These are phyloP conservation scores for Megaleporinus macrocephalus DNA, from an alignment of 2,113 vertebrate genomes.

Conservation along the genomic window DNA sequence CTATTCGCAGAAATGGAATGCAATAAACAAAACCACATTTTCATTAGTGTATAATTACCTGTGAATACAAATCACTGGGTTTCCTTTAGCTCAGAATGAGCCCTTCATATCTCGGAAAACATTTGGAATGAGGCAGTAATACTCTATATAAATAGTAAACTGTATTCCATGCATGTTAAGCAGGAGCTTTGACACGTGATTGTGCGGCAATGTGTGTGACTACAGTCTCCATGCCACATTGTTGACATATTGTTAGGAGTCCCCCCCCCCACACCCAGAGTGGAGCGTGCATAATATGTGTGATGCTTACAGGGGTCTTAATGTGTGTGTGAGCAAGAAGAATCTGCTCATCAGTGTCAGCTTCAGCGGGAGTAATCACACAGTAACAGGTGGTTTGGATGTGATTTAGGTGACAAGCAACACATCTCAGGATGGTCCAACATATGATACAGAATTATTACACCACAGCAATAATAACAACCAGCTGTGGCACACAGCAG, in stretches of 20 bases:
- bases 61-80: too few species aligned
- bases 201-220: not conserved
- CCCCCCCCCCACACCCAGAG: too few species aligned
- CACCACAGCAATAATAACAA: not conserved
- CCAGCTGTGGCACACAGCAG: not conserved
- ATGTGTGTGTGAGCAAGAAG: not conserved
- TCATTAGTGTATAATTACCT: too few species aligned
- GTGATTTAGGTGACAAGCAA: not conserved
- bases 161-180: too few species aligned
- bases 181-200: not conserved
- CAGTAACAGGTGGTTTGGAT: not conserved
- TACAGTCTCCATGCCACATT: not conserved
- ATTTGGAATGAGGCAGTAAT: too few species aligned
- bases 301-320: not conserved
- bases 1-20: too few species aligned
- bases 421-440: not conserved
- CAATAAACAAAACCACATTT: too few species aligned
- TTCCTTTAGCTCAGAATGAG: too few species aligned
- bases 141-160: too few species aligned
- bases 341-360: slow-evolving; percentile 10
- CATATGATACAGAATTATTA: slow-evolving; percentile 12
- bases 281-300: not conserved
- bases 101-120: too few species aligned
- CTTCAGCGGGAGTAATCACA: not conserved
- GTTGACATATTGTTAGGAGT: not conserved